Percentiles rank a stretch among this genome's conserved stretches.
Conservation (phyloP, 2,888 invertebrate genomes). For the Napeogenes inachia region DNA sequence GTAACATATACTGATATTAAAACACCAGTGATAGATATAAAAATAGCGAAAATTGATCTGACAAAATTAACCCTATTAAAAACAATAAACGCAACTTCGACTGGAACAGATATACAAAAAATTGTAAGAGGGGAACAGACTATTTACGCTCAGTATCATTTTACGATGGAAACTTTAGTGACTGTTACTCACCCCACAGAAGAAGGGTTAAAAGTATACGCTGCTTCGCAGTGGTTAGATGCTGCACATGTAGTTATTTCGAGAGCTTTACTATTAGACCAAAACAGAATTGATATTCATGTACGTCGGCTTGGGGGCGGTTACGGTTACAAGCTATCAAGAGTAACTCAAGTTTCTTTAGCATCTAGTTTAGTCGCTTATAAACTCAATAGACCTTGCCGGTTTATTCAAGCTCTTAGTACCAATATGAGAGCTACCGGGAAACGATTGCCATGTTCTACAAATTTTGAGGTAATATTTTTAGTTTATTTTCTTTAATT, state of each 20-base stretch:
- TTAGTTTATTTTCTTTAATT: neutral
- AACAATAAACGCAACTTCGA: constrained; percentile 34
- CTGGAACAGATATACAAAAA: constrained; percentile 38
- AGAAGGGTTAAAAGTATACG: constrained; percentile 79
- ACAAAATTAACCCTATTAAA: constrained; percentile 34
- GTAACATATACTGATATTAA: constrained; percentile 65
- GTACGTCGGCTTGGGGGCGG: constrained; percentile 85
- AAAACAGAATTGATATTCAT: constrained; percentile 41
- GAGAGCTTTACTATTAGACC: constrained; percentile 66
- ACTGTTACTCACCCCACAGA: constrained; percentile 79
- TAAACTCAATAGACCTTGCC: constrained; percentile 78
- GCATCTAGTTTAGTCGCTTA: constrained; percentile 81
- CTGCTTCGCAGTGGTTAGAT: constrained; percentile 77
- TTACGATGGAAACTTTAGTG: constrained; percentile 80
- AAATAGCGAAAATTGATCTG: constrained; percentile 39
- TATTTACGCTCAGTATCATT: constrained; percentile 79
- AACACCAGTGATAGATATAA: constrained; percentile 45
- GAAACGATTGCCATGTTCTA: constrained; percentile 63
- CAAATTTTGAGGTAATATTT: constrained; percentile 58
- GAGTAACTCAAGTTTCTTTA: constrained; percentile 73
- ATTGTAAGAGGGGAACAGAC: constrained; percentile 46
- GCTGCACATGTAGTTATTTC: constrained; percentile 68
- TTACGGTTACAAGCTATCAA: constrained; percentile 84
- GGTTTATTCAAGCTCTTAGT: constrained; percentile 78
- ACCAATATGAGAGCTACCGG: constrained; percentile 79